Conservation (phyloP, 2,797 vertebrate species). For the Galaxias olidus region DNA sequence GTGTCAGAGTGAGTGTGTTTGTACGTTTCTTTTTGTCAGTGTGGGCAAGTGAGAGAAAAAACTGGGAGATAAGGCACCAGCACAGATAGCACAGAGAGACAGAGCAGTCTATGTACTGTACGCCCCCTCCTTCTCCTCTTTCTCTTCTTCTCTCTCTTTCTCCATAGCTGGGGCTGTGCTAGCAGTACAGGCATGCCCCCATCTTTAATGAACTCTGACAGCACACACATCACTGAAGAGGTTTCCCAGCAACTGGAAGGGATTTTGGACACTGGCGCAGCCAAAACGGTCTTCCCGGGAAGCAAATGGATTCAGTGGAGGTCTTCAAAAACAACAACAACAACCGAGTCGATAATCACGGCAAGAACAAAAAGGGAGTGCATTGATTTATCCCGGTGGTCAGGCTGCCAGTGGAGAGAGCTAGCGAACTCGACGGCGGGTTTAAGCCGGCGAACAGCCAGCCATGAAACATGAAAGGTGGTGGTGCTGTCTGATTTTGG, state of each 20-base stretch:
- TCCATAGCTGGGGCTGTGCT: constrained; percentile 22
- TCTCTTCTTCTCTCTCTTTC: constrained; percentile 2
- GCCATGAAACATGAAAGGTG: constrained; percentile 25
- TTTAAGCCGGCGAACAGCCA: constrained; percentile 22
- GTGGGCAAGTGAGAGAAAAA: background rate
- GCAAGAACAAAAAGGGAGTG: constrained; percentile 25
- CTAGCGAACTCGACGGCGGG: constrained; percentile 23
- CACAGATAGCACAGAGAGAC: background rate
- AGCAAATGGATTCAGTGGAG: constrained; percentile 64
- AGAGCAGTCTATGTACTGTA: background rate
- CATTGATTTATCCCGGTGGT: constrained; percentile 49
- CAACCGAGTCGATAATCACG: constrained; percentile 58
- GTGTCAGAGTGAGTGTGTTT: background rate
- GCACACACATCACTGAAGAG: constrained; percentile 66
- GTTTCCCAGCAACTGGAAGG: constrained; percentile 69
- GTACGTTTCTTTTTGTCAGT: background rate
- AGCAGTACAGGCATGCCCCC: constrained; percentile 41
- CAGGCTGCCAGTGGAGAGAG: constrained; percentile 27
- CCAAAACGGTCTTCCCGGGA: constrained; percentile 56
- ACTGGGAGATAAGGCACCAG: background rate
- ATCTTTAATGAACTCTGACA: constrained; percentile 62
- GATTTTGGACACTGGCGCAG: constrained; percentile 51
- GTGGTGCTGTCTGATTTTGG: constrained; percentile 31
- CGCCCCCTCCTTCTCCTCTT: background rate
- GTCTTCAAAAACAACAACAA: constrained; percentile 37